phyloP scores from a whole-genome alignment of 2,113 vertebrate species.

The Scophthalmus maximus region DNA sequence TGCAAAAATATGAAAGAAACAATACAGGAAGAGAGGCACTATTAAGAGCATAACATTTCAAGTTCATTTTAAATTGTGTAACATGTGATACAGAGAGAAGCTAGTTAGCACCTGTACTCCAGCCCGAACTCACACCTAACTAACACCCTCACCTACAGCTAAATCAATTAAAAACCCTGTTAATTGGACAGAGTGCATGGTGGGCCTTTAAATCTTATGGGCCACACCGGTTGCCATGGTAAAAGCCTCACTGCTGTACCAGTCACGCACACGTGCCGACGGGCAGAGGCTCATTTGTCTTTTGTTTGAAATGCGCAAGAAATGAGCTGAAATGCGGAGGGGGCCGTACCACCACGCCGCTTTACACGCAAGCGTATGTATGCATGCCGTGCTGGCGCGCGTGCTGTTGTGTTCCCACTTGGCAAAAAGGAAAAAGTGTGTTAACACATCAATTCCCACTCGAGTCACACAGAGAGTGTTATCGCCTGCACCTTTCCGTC shows the following conservation, averaged over 20 bases:
- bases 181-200: slow-evolving; percentile 72
- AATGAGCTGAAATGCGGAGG: neutral
- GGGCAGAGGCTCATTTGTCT: slow-evolving; percentile 6
- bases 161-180: slow-evolving; percentile 74
- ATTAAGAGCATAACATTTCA: slow-evolving; percentile 22
- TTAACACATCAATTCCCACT: slow-evolving; percentile 60
- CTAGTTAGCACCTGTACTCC: slow-evolving; percentile 77
- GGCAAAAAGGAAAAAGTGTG: slow-evolving; percentile 53
- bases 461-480: slow-evolving; percentile 43
- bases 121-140: slow-evolving; percentile 67
- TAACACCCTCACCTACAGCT: slow-evolving; percentile 61
- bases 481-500: slow-evolving; percentile 62
- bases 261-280: slow-evolving; percentile 15
- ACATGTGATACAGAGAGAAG: slow-evolving; percentile 65
- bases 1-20: neutral
- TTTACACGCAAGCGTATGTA: neutral
- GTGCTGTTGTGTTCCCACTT: slow-evolving; percentile 16
- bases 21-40: slow-evolving; percentile 19
- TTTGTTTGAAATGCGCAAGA: slow-evolving; percentile 20
- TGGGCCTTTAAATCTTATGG: slow-evolving; percentile 49
- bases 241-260: slow-evolving; percentile 10
- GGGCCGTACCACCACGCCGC: neutral
- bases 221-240: slow-evolving; percentile 7
- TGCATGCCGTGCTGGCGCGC: neutral
- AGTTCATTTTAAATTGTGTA: slow-evolving; percentile 51